These are phyloP conservation scores for Pipistrellus pipistrellus DNA, from an alignment of 2,797 vertebrate species.

Conservation along the genomic window DNA sequence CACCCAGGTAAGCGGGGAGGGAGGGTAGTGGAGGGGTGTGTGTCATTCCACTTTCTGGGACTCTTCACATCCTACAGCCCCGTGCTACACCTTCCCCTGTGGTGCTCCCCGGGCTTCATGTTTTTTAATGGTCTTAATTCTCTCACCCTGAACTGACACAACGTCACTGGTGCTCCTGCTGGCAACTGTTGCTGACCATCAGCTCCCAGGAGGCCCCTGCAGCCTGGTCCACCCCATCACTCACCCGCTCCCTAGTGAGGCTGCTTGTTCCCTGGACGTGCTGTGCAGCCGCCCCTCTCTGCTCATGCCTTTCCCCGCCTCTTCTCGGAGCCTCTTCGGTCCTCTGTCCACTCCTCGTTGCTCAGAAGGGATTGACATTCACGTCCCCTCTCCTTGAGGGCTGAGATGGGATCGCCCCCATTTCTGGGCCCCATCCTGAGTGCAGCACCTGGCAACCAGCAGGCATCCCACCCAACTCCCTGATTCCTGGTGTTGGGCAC, in stretches of 20 bases:
- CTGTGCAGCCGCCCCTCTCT: not conserved
- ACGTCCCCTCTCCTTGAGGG: too few species aligned
- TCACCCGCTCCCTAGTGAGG: not conserved
- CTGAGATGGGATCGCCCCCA: not conserved
- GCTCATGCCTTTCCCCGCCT: not conserved
- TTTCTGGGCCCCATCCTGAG: not conserved
- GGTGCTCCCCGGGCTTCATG: not conserved
- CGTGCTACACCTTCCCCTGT: fast-evolving
- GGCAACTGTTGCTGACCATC: not conserved
- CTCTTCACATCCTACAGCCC: not conserved
- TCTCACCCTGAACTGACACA: fast-evolving
- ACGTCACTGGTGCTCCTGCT: not conserved
- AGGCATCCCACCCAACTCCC: not conserved
- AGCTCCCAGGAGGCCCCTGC: not conserved
- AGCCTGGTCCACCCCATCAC: not conserved
- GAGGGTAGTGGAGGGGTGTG: fast-evolving
- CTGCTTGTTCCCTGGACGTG: not conserved
- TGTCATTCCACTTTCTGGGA: not conserved
- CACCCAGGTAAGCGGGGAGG: constrained; percentile 70
- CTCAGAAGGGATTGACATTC: fast-evolving
- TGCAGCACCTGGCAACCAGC: not conserved
- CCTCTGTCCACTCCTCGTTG: fast-evolving
- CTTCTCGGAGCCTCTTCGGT: not conserved
- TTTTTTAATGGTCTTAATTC: not conserved
- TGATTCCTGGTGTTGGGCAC: fast-evolving